Evolutionary conservation across 2,888 invertebrate species (phyloP), one percentile per base, ranked within the genome.

Genomic region (Hirtodrosophila alboralis): DNA sequence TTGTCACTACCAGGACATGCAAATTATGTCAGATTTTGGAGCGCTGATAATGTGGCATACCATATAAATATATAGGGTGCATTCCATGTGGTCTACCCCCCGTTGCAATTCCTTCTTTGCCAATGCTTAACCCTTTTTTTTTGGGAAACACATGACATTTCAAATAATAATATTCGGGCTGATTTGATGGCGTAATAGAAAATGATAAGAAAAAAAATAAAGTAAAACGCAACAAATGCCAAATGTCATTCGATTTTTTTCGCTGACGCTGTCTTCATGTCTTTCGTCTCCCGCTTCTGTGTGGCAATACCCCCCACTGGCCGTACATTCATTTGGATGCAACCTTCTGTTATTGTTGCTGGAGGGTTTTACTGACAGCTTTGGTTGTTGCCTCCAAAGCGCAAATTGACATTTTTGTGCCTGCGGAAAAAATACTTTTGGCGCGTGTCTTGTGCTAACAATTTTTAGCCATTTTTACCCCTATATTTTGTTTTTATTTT

Each of bases 371-470:
- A 49, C 57, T 58, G 60, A 57, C 63, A 67, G 71, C 72, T 75
- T 72, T 70, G 62, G 52, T 58, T 72, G 62, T 61, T 54, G 62
- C 68, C 68, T 64, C 58, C 58, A 64, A 83, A 83, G 79, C 80
- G 84, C 74, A 83, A 80, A 80, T 80, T 80, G 79, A 83, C 79
- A 80, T 83, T 80, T 80, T 80, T 80, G 76, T 83, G 84, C 79
- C 79, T 74, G 76, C 54, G 74, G 76, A 44, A 64, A 69, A 78
- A n/a, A n/a, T n/a, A 73, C 75, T 68, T 77, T 68, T 75, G 61
- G 67, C 70, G 70, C 79, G 74, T 76, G 74, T 80, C 74, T 76
- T 76, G 48, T 63, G 73, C 73, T 58, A 79, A 75, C 75, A 81
- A 68, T 70, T 75, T 78, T 75, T 44, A 13, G 13, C 37, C 37